These are phyloP conservation scores for Drosophila ogumai DNA, from an alignment of 1,140 invertebrate genomes.

Conservation along the genomic window DNA sequence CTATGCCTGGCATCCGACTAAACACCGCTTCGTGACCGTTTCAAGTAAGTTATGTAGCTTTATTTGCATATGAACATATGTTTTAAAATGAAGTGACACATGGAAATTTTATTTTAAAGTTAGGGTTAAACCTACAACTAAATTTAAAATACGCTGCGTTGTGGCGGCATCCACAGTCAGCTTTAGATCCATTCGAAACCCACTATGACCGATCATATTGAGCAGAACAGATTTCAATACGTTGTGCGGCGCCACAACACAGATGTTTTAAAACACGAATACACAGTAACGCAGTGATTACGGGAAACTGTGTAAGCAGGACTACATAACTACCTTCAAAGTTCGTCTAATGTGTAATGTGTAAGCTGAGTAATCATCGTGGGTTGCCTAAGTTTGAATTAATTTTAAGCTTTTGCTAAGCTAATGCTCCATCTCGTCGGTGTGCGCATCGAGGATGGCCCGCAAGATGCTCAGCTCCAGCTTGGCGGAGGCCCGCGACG, in stretches of 20 bases:
- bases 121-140: conserved; percentile 22
- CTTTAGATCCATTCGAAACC: not conserved
- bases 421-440: conserved; percentile 75
- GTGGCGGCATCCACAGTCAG: not conserved
- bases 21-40: conserved; percentile 33
- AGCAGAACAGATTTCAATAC: conserved; percentile 8
- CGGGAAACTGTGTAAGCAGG: conserved; percentile 1
- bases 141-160: conserved; percentile 9
- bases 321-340: conserved; percentile 28
- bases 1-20: conserved; percentile 43
- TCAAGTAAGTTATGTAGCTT: conserved; percentile 71
- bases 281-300: conserved; percentile 6
- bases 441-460: conserved; percentile 78
- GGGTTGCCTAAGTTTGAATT: conserved; percentile 14
- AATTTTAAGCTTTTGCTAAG: not conserved
- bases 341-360: conserved; percentile 30
- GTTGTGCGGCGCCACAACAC: conserved; percentile 2
- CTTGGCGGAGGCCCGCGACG: conserved; percentile 67
- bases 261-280: conserved; percentile 3
- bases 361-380: conserved; percentile 22
- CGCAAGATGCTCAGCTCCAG: conserved; percentile 77
- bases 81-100: conserved; percentile 55
- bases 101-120: conserved; percentile 27
- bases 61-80: conserved; percentile 61
- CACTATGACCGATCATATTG: not conserved